Percentiles rank a stretch among this genome's conserved stretches.
Conservation (phyloP, 1,140 invertebrate species). For the Ostrea edulis region DNA sequence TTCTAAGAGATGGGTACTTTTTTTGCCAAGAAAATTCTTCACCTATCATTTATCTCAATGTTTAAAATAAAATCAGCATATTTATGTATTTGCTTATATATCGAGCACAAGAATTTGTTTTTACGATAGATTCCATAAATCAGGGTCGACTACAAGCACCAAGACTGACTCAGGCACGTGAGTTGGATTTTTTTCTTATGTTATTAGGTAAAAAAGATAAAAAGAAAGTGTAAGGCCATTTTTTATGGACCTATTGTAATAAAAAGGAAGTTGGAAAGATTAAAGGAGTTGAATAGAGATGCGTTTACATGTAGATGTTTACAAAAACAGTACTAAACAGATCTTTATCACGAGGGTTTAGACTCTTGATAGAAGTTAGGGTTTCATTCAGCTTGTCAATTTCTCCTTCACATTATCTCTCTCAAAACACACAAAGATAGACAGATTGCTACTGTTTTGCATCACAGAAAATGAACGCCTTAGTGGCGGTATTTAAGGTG, state of each 20-base stretch:
- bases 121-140: slow-evolving; percentile 27
- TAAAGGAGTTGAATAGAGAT: background rate
- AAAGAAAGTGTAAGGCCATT: background rate
- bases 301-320: slow-evolving; percentile 27
- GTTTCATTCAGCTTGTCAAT: slow-evolving; percentile 34
- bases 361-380: slow-evolving; percentile 14
- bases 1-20: background rate
- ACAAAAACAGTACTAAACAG: slow-evolving; percentile 32
- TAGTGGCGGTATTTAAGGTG: slow-evolving; percentile 23
- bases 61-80: slow-evolving; percentile 24
- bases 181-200: slow-evolving; percentile 1
- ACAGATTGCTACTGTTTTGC: slow-evolving; percentile 31
- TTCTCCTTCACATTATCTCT: slow-evolving; percentile 29
- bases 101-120: slow-evolving; percentile 19
- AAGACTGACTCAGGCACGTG: background rate
- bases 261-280: slow-evolving; percentile 31
- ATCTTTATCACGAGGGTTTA: background rate
- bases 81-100: slow-evolving; percentile 38
- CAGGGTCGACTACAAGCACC: slow-evolving; percentile 1
- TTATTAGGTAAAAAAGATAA: slow-evolving; percentile 23
- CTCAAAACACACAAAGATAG: slow-evolving; percentile 16
- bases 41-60: background rate
- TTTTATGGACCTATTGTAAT: slow-evolving; percentile 36
- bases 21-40: slow-evolving; percentile 15
- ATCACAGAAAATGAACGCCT: slow-evolving; percentile 18